Percentiles rank a stretch among this genome's conserved stretches.
Conservation (phyloP, 2,113 vertebrate genomes). For the Ophthalmolycus amberensis region DNA sequence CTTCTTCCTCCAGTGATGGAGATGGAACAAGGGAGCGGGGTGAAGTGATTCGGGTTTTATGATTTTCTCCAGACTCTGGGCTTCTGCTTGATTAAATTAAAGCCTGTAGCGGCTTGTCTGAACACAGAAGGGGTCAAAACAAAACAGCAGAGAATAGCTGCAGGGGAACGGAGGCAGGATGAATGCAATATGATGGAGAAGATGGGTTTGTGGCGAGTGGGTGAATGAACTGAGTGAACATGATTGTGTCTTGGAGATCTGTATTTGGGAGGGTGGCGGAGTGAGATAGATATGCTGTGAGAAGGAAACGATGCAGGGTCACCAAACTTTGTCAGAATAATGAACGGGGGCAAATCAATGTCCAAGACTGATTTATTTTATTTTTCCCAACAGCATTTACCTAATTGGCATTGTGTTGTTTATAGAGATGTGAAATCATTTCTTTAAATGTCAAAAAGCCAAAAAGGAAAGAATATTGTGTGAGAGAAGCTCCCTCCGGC, state of each 20-base stretch:
- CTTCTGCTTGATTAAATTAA: constrained; percentile 72
- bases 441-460: background rate
- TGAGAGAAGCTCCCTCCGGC: background rate
- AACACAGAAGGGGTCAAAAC: constrained; percentile 68
- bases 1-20: constrained; percentile 52
- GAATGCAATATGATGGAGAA: constrained; percentile 58
- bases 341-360: background rate
- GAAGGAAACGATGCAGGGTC: background rate
- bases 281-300: background rate
- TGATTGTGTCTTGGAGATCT: constrained; percentile 31
- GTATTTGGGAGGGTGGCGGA: background rate
- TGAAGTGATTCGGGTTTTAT: constrained; percentile 73
- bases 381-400: background rate
- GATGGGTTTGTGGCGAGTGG: constrained; percentile 34
- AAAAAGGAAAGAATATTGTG: background rate
- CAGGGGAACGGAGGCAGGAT: constrained; percentile 39
- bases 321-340: background rate
- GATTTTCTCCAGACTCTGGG: constrained; percentile 70
- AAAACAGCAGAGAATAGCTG: constrained; percentile 50
- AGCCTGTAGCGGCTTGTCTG: constrained; percentile 66
- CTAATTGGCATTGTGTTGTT: background rate
- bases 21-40: constrained; percentile 44
- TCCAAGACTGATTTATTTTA: background rate
- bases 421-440: background rate
- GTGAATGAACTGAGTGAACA: constrained; percentile 30